Conservation (phyloP, 2,113 vertebrate species). For the Anhinga rufa region DNA sequence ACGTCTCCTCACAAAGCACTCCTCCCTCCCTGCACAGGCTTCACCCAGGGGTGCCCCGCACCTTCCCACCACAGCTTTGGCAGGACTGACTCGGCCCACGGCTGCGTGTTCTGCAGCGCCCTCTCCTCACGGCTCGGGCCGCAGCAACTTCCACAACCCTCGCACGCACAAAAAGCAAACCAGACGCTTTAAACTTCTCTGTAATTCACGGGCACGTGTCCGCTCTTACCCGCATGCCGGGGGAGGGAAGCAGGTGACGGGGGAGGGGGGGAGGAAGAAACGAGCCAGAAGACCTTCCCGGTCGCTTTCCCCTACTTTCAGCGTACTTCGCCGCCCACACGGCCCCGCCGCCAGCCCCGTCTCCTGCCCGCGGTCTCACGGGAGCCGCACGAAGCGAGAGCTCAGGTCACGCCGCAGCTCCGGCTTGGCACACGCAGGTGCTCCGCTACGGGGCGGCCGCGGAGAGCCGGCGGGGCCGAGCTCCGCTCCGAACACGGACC, state of each 20-base stretch:
- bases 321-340: background rate
- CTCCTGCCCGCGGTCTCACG: background rate
- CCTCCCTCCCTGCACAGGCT: background rate
- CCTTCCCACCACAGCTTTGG: background rate
- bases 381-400: background rate
- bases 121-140: background rate
- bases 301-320: background rate
- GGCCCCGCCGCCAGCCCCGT: background rate
- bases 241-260: background rate
- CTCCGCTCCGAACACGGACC: background rate
- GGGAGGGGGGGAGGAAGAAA: background rate
- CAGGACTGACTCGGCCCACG: background rate
- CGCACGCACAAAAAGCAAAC: background rate
- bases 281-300: background rate
- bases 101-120: background rate
- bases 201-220: background rate
- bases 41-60: background rate
- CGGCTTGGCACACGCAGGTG: conserved; percentile 28
- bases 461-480: background rate
- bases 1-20: background rate
- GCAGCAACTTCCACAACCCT: background rate
- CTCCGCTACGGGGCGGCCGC: no score
- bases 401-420: background rate
- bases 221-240: no score
- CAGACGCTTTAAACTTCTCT: background rate